Percentiles rank a stretch among this genome's conserved stretches.
phyloP scores from a whole-genome alignment of 2,888 invertebrate genomes.

The Chalcis sispes region DNA sequence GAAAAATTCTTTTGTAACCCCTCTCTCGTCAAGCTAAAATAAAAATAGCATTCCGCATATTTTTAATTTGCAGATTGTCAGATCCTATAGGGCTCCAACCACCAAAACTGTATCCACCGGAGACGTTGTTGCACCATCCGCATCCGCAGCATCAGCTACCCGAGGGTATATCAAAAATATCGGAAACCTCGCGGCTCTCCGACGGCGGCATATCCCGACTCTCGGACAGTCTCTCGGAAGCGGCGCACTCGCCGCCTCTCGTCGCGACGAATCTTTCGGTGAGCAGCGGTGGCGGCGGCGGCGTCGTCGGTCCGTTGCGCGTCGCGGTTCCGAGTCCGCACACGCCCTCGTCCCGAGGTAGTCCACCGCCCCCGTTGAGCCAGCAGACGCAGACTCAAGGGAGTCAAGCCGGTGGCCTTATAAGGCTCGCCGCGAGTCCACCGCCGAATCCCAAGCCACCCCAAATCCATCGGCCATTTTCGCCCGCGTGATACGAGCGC shows the following conservation, averaged over 20 bases:
- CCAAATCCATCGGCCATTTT: conserved; percentile 74
- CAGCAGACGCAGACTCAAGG: conserved; percentile 58
- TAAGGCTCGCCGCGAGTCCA: conserved; percentile 72
- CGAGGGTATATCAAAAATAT: conserved; percentile 73
- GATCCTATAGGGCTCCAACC: conserved; percentile 72
- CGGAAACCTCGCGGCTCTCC: conserved; percentile 72
- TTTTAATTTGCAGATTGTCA: conserved; percentile 70
- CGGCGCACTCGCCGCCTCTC: conserved; percentile 74
- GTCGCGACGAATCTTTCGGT: conserved; percentile 74
- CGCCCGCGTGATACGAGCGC: conserved; percentile 74
- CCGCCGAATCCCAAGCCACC: conserved; percentile 73
- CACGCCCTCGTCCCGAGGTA: conserved; percentile 74
- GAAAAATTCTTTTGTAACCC: no score
- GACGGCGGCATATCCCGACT: conserved; percentile 73
- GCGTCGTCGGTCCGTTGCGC: conserved; percentile 73
- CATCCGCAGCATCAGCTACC: conserved; percentile 67
- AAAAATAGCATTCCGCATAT: not conserved
- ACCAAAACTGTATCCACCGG: conserved; percentile 71
- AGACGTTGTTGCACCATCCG: conserved; percentile 71
- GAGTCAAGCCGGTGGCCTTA: conserved; percentile 68
- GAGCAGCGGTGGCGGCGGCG: no score
- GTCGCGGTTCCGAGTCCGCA: conserved; percentile 74
- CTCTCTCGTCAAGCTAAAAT: no score
- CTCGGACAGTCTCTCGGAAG: conserved; percentile 73
- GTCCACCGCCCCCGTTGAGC: conserved; percentile 67